These are phyloP conservation scores for Tonatia bakeri DNA, from an alignment of 2,113 vertebrate species.

Conservation along the genomic window DNA sequence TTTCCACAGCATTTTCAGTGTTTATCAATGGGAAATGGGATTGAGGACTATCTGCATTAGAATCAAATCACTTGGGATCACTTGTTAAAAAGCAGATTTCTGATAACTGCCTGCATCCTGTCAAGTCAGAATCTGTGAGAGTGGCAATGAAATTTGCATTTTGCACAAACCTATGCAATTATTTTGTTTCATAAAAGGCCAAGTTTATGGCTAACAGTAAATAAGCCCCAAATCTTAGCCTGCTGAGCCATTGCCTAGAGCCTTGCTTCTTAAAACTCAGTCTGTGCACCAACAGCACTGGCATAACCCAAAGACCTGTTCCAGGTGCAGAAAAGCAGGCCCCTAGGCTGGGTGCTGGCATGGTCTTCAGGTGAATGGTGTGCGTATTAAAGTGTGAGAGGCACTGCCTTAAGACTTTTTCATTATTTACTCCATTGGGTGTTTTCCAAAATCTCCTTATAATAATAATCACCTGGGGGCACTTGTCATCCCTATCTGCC, in stretches of 20 bases:
- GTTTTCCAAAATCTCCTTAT: neutral
- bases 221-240: neutral
- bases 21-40: neutral
- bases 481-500: neutral
- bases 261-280: neutral
- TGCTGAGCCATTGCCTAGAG: neutral
- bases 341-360: neutral
- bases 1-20: constrained; percentile 10
- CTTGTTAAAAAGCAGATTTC: neutral
- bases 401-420: neutral
- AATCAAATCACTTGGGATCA: constrained; percentile 13
- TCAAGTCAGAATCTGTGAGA: neutral
- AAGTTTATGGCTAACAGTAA: neutral
- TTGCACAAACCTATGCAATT: neutral
- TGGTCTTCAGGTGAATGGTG: neutral
- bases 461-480: neutral
- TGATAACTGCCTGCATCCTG: neutral
- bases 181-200: neutral
- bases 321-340: neutral
- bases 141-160: neutral
- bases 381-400: neutral
- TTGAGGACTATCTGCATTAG: neutral
- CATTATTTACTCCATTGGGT: neutral
- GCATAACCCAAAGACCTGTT: neutral
- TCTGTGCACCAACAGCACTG: neutral